phyloP scores from a whole-genome alignment of 23 tunicate species.

The Trididemnum nubilum region DNA sequence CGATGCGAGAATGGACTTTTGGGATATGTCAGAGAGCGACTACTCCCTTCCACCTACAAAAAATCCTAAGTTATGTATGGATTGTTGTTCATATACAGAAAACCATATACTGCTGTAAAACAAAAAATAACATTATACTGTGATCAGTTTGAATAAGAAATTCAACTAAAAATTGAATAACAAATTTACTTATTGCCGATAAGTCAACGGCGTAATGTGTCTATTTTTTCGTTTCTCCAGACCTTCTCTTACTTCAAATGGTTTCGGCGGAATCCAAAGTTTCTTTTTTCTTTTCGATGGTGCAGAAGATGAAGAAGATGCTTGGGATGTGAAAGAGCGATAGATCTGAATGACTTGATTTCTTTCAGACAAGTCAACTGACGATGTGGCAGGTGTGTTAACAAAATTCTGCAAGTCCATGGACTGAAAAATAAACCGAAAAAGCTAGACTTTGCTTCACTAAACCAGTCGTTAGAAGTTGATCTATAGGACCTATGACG shows the following conservation, averaged over 20 bases:
- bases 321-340: not conserved
- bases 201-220: too few relatives aligned
- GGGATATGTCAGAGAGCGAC: constrained; percentile 38
- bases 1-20: constrained; percentile 63
- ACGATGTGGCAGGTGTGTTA: not conserved
- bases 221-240: too few relatives aligned
- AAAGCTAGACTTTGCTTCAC: too few relatives aligned
- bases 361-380: not conserved
- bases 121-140: not conserved
- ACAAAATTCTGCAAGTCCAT: constrained; percentile 12
- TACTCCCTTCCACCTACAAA: constrained; percentile 50
- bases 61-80: too few relatives aligned
- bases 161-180: too few relatives aligned
- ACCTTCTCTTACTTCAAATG: constrained; percentile 88
- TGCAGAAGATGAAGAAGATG: constrained; percentile 38
- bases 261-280: constrained; percentile 74
- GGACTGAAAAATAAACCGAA: too few relatives aligned
- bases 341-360: not conserved
- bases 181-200: too few relatives aligned
- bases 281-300: constrained; percentile 46
- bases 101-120: not conserved
- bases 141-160: too few relatives aligned
- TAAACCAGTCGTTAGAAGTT: too few relatives aligned
- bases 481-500: too few relatives aligned
- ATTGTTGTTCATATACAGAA: too few relatives aligned